Evolutionary conservation across 2,888 invertebrate species (phyloP), one percentile per base, ranked within the genome.

Genomic region (Leucophora obtusa): DNA sequence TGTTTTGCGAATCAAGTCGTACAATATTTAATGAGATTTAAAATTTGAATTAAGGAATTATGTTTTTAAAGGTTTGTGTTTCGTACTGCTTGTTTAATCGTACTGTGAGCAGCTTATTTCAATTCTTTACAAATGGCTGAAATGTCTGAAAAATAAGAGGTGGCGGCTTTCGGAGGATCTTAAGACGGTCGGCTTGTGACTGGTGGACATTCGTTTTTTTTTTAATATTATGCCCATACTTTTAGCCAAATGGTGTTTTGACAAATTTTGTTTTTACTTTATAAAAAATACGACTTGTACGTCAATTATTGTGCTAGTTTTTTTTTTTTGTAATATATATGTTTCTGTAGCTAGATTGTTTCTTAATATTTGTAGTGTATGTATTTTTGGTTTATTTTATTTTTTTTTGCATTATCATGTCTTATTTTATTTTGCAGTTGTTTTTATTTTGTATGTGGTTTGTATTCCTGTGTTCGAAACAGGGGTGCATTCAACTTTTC

Each of bases 401-500:
- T 10, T 60, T 69, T 68, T 76, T 71, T 28, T 65, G 51, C 58
- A 53, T 68, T 80, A 66, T 72, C 58, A 71, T 71, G 50, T 51
- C 33, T 53, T 56, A n/a, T 73, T 78, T 28, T 28, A 28, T 28
- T 28, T 28, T 28, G 28, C 18, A 28, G 35, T 21, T 33, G 24
- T 56, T 28, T 15, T 59, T 58, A 15, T 58, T 58, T 33, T 50
- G 8, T 21, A 47, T 47, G n/a, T 15, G 54, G 56, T 66, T 60
- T 68, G 62, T 28, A 10, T 28, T 63, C 38, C 66, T 43, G 17
- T 69, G 33, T 69, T 56, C 47, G 47, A 43, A 53, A 38, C 50
- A 79, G 63, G 78, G 78, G 82, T 82, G 79, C 82, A 75, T 82
- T 82, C 78, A 82, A 82, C 82, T 82, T 82, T 74, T 66, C 17